Evolutionary conservation across 2,797 vertebrate genomes (phyloP), one percentile per base, ranked within the genome.

Genomic region (Molossus molossus): DNA sequence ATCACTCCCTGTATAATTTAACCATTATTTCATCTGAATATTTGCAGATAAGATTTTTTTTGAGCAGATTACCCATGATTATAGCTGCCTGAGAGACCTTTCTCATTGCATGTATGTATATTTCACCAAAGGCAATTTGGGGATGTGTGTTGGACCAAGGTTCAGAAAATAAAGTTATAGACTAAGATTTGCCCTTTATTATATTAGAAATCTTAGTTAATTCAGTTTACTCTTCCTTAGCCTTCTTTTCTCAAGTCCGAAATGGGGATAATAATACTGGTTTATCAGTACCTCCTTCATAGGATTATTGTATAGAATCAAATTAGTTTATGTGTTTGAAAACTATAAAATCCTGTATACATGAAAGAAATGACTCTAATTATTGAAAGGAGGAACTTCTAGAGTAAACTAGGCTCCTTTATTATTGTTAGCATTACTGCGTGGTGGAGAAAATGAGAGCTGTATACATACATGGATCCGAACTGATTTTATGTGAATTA

Each of bases 11-110:
- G 89, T 85, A 77, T 89, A 94, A 87, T 90, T 88, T 89, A 69
- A 45, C 9, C 48, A 69, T 92, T 91, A 73, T 85, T 94, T 94
- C 15, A 92, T 96, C 50, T 55, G 67, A 77, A 73, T 92, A 6
- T 94, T 95, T 84, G n/a, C 81, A 94, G 79, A 88, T 96, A 88
- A 75, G 62, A 87, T 94, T 95, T 96, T 94, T 72, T 94, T 90
- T 82, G 92, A 87, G 65, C 37, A 82, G 40, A 94, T 85, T 94
- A 96, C 53, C 84, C 10, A 20, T 40, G 75, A 89, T 91, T 95
- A 76, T 3, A 81, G n/a, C 65, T 79, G 40, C 86, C 45, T 37
- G 37, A 86, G 77, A 90, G 64, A 92, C 1, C 75, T 90, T 79
- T 93, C 83, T 91, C 17, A 50, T 55, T 95, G 50, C 40, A n/a